Evolutionary conservation across 2,888 invertebrate genomes (phyloP), one percentile per base, ranked within the genome.

Genomic region (Amiota communis): DNA sequence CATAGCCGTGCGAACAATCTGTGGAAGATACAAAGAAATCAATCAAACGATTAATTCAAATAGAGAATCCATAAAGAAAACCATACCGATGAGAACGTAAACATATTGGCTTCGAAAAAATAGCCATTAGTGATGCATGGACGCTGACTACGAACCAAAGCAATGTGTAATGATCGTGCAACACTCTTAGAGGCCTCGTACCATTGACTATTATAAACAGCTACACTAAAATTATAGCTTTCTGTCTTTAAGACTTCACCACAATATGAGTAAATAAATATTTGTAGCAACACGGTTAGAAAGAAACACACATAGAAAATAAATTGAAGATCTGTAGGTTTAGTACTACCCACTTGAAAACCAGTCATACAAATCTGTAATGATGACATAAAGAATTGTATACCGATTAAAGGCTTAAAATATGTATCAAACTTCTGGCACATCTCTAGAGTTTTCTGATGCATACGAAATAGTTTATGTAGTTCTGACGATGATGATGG

Each of bases 41-140:
- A 36, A n/a, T 1, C 6, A 2, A 15, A 1, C 12, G 8, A 15
- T 10, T 12, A 13, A 13, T 64, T 20, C 4, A 6, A 23, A 65
- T 15, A 6, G 46, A 20, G 17, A n/a, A 23, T 23, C 23, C n/a
- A 57, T 4, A n/a, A 4, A 46, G 1, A 9, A n/a, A 2, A 13
- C 23, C 73, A n/a, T n/a, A 82, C 82, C 77, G 79, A 73, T 11
- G 75, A 74, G 20, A 82, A 82, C 0, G 75, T 75, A 48, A 72
- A 71, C 78, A 84, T 75, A 48, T 81, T 84, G 13, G 81, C 84
- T 71, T 76, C 75, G 4, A 81, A 82, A 23, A 82, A 82, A 65
- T 76, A 77, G 0, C 80, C 82, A 17, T 78, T 75, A 2, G 84
- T 75, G 20, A 67, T 69, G 57, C 72, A 75, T 9, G 77, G 78